Base-by-base conservation (phyloP, 2,797 vertebrate genomes). In the Muraenolepis orangiensis region DNA sequence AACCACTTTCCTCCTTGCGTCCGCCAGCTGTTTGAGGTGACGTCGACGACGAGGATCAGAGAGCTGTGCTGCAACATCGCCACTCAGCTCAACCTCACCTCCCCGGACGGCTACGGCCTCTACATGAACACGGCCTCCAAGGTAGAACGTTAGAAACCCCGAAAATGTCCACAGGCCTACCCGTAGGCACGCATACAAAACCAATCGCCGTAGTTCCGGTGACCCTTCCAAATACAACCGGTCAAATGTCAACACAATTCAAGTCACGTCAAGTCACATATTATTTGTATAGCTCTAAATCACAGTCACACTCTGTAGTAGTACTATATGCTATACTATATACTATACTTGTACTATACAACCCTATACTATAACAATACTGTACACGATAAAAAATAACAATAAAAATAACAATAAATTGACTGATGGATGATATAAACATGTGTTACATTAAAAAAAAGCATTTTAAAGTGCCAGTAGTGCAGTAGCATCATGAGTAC, bases 51-150 rank as follows among this genome's bases (percentile, higher is more conserved):
- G 6, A 95, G 93, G 61, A 95, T 95, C 76, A 89, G 85, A 70
- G 95, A 94, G 0, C 84, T 98, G 31, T 95, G 95, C 83, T 82
- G 82, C 78, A 91, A 66, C 51, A 91, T 98, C 0, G 86, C 94
- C 72, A 72, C 77, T 75, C 81, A 89, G 34, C 87, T 98, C 75
- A 87, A 74, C 40, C 92, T 99, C 73, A 90, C 70, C 76, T 96
- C 96, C 42, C 88, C 93, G 71, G 95, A 97, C 2, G 97, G 98
- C 70, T 98, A 96, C 76, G 94, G 95, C 80, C 93, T 99, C 70
- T 98, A 96, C 87, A 89, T 98, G 83, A 98, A 97, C 92, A 96
- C 95, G 3, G 5, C 88, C 34, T 93, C 92, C 84, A 97, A 97
- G 96, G 97, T 98, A n/a, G n/a, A n/a, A n/a, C n/a, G n/a, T n/a